These are phyloP conservation scores for Aphis gossypii DNA, from an alignment of 1,140 invertebrate genomes.

Conservation along the genomic window DNA sequence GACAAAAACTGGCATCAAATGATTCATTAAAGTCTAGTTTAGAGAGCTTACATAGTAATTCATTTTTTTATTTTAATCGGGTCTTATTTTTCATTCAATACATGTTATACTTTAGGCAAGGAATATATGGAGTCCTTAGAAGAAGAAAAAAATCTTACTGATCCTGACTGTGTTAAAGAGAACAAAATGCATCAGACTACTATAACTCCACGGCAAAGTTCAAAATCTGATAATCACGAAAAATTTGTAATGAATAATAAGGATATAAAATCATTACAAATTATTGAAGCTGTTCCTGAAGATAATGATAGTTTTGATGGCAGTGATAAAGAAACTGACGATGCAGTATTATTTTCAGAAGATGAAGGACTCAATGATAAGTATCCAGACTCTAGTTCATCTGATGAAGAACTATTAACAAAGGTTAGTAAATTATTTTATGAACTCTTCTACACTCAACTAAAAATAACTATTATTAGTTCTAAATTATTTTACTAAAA, in stretches of 20 bases:
- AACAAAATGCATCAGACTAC: constrained; percentile 52
- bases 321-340: constrained; percentile 72
- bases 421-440: constrained; percentile 12
- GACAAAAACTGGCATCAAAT: constrained; percentile 61
- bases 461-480: background rate
- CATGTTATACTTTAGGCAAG: constrained; percentile 43
- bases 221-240: constrained; percentile 56
- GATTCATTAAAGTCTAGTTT: constrained; percentile 59
- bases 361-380: constrained; percentile 67
- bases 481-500: background rate
- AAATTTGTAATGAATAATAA: constrained; percentile 62
- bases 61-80: background rate
- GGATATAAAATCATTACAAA: constrained; percentile 62
- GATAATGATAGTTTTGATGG: constrained; percentile 72
- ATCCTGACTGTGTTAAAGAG: constrained; percentile 48
- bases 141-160: constrained; percentile 4
- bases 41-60: constrained; percentile 58
- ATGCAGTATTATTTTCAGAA: constrained; percentile 76
- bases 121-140: constrained; percentile 37
- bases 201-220: constrained; percentile 46
- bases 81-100: constrained; percentile 14
- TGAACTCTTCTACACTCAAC: background rate
- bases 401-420: constrained; percentile 62
- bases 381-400: constrained; percentile 64
- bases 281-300: constrained; percentile 62